These are phyloP conservation scores for Corythornis vintsioides DNA, from an alignment of 2,113 vertebrate species.

Conservation along the genomic window DNA sequence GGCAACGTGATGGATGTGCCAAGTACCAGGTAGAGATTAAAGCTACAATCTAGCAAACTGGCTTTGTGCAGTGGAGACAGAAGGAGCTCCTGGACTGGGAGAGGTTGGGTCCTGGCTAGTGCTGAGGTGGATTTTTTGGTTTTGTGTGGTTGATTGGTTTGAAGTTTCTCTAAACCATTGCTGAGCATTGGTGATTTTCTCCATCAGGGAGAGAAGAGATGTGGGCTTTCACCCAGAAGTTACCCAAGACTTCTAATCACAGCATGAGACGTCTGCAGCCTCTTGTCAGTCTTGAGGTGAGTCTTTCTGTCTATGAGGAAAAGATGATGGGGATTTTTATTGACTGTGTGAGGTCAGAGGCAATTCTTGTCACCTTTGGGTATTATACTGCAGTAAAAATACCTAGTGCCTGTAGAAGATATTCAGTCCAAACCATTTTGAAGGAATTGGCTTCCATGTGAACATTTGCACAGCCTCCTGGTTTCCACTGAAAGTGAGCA, in stretches of 20 bases:
- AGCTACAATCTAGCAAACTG: not conserved
- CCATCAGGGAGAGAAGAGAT: not conserved
- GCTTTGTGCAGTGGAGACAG: not conserved
- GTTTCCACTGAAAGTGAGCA: not conserved
- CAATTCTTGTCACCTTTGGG: not conserved
- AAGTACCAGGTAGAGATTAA: rapidly evolving
- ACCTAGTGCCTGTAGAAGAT: not conserved
- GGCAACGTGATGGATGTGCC: not conserved
- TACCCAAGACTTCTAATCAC: not conserved
- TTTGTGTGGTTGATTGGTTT: not conserved
- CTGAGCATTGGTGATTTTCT: not conserved
- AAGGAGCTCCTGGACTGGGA: not conserved
- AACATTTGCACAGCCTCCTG: not conserved
- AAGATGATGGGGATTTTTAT: not conserved
- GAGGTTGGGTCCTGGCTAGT: not conserved
- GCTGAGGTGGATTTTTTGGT: not conserved
- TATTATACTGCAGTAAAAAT: not conserved
- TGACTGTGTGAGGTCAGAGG: not conserved
- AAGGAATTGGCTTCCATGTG: not conserved
- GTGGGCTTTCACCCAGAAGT: not conserved
- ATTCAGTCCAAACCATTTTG: not conserved
- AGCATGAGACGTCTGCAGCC: not conserved
- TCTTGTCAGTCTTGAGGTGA: not conserved
- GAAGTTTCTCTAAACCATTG: not conserved
- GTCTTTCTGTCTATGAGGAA: not conserved